phyloP scores from a whole-genome alignment of 1,140 invertebrate species.

The Drosophila pseudoananassae region DNA sequence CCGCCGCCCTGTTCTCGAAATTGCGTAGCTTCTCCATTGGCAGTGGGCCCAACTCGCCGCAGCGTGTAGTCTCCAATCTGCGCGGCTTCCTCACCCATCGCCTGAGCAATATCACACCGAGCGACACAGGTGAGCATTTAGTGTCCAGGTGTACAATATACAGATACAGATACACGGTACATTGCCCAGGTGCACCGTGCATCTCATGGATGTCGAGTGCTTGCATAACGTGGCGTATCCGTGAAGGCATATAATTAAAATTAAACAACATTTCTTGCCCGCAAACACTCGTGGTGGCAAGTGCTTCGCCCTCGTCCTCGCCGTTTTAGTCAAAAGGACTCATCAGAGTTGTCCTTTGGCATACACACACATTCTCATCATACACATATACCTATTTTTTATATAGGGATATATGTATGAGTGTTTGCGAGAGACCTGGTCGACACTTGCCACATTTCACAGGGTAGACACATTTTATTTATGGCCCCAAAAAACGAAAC shows the following conservation, averaged over 20 bases:
- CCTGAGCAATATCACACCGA: slow-evolving; percentile 85
- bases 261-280: slow-evolving; percentile 65
- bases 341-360: slow-evolving; percentile 56
- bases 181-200: not conserved
- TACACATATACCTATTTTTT: not conserved
- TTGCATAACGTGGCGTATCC: slow-evolving; percentile 61
- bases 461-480: slow-evolving; percentile 67
- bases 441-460: slow-evolving; percentile 46
- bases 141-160: not conserved
- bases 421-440: slow-evolving; percentile 6
- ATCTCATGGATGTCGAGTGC: slow-evolving; percentile 14
- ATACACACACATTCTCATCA: slow-evolving; percentile 19
- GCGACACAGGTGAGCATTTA: slow-evolving; percentile 86
- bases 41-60: slow-evolving; percentile 85
- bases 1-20: slow-evolving; percentile 84
- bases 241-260: slow-evolving; percentile 71
- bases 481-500: slow-evolving; percentile 35
- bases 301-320: slow-evolving; percentile 50
- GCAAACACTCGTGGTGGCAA: slow-evolving; percentile 62
- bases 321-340: slow-evolving; percentile 20
- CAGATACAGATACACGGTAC: not conserved
- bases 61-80: slow-evolving; percentile 86
- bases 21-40: slow-evolving; percentile 84
- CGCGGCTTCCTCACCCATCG: slow-evolving; percentile 86
- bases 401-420: not conserved